These are phyloP conservation scores for Pycnonotus jocosus DNA, from an alignment of 2,113 vertebrate species.

Conservation along the genomic window DNA sequence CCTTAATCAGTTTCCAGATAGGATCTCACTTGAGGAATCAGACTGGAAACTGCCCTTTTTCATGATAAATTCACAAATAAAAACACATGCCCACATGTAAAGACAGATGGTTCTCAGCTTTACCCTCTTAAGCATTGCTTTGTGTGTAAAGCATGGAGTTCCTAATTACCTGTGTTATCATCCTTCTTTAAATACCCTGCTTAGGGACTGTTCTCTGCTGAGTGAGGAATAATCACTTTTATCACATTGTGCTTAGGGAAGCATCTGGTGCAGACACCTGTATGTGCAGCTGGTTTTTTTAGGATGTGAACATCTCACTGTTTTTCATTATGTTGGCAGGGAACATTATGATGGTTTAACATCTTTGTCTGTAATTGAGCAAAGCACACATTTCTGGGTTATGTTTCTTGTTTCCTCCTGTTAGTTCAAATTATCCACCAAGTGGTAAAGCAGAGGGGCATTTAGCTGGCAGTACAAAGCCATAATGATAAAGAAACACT, in stretches of 20 bases:
- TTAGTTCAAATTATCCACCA: background rate
- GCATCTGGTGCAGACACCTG: constrained; percentile 64
- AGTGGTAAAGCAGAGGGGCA: background rate
- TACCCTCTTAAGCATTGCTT: background rate
- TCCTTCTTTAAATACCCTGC: constrained; percentile 23
- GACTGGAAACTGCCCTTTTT: background rate
- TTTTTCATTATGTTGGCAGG: constrained; percentile 33
- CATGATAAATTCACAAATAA: background rate
- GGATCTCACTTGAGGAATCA: background rate
- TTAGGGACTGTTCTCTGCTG: constrained; percentile 31
- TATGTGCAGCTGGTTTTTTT: constrained; percentile 48
- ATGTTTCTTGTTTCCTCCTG: background rate
- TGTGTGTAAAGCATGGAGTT: background rate
- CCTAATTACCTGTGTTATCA: constrained; percentile 24
- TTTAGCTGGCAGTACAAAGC: background rate
- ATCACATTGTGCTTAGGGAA: constrained; percentile 37
- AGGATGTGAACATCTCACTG: constrained; percentile 21
- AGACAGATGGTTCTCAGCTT: constrained; percentile 24
- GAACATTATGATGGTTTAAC: constrained; percentile 7
- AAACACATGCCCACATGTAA: background rate
- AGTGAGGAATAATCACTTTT: constrained; percentile 58
- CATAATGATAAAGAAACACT: background rate
- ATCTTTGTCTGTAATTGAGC: constrained; percentile 26
- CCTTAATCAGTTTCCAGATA: background rate
- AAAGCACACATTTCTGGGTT: constrained; percentile 3